Conservation (phyloP, 35 echinoderm and acorn worm genomes). For the Anneissia japonica region DNA sequence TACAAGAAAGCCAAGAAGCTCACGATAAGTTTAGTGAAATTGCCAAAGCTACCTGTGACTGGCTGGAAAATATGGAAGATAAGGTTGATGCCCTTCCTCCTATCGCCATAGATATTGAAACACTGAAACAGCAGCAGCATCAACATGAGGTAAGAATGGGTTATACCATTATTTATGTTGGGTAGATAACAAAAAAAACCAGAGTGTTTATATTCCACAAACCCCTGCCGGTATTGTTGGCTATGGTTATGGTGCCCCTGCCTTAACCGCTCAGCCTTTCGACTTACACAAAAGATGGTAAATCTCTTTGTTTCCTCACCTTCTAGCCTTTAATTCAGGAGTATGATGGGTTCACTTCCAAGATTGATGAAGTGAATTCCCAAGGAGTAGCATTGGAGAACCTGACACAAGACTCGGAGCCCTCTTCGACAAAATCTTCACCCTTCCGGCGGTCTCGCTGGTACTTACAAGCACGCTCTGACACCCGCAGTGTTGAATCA, state of each 20-base stretch:
- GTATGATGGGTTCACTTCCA: slow-evolving; percentile 60
- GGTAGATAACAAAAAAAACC: neutral
- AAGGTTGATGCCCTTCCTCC: slow-evolving; percentile 53
- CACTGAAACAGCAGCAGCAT: slow-evolving; percentile 63
- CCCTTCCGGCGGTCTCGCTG: slow-evolving; percentile 60
- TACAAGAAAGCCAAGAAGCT: slow-evolving; percentile 90
- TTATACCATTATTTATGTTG: neutral
- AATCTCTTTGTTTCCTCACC: neutral
- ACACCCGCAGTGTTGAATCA: slow-evolving; percentile 62
- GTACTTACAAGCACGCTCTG: slow-evolving; percentile 24
- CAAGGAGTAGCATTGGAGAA: slow-evolving; percentile 61
- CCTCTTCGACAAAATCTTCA: slow-evolving; percentile 55
- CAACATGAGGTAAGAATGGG: slow-evolving; percentile 51
- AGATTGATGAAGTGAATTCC: slow-evolving; percentile 84
- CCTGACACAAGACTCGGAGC: slow-evolving; percentile 68
- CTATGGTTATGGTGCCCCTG: no score
- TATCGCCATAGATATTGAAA: slow-evolving; percentile 63
- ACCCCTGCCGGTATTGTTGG: neutral
- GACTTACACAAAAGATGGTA: no score
- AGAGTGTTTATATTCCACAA: neutral
- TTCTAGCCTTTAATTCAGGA: slow-evolving; percentile 68
- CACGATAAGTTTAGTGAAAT: slow-evolving; percentile 78
- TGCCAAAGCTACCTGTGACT: slow-evolving; percentile 45
- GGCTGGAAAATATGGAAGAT: slow-evolving; percentile 94
- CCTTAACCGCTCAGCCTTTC: no score